Evolutionary conservation across 2,888 invertebrate genomes (phyloP), one percentile per base, ranked within the genome.

Genomic region (Gandaritis pyraliata): DNA sequence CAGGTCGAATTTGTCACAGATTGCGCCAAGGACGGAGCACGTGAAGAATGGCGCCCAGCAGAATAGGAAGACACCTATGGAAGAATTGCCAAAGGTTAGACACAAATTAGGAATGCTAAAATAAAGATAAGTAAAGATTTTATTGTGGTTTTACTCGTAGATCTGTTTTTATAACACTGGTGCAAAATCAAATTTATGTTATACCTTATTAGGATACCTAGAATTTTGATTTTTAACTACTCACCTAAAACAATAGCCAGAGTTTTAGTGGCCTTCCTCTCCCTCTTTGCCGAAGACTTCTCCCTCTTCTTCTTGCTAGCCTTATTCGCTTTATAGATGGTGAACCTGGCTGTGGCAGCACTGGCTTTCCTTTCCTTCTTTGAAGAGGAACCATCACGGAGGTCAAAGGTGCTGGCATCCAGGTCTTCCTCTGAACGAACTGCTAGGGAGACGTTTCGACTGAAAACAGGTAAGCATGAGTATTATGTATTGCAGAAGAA

Each of bases 11-110:
- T 98, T 97, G 76, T 96, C 96, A 93, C 99, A 99, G 85, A 99
- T 95, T 10, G 99, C 99, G 83, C 98, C 98, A 93, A 98, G 95
- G 71, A 99, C 98, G 89, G 98, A 98, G 92, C 98, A 98, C 1
- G 98, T 97, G 94, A 99, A 99, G 93, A 99, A 99, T 39, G 99
- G 99, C 66, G 98, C 96, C 99, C 99, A 99, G 90, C 99, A 99
- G 80, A 98, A 95, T 45, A 99, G 95, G 88, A 99, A 99, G 2
- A 99, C 98, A 76, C 98, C 99, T 99, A 94, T n/a, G 66, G 51
- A 72, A 49, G 57, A 56, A 36, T 33, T 29, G 6, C 0, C 3
- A 11, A 41, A 6, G 13, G 11, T 41, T 41, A 41, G 6, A 2
- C 2, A 41, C 39, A 39, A 39, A 39, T 23, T 23, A 23, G 1